Evolutionary conservation across 1,140 invertebrate genomes (phyloP).

Genomic region (Phthorimaea operculella): DNA sequence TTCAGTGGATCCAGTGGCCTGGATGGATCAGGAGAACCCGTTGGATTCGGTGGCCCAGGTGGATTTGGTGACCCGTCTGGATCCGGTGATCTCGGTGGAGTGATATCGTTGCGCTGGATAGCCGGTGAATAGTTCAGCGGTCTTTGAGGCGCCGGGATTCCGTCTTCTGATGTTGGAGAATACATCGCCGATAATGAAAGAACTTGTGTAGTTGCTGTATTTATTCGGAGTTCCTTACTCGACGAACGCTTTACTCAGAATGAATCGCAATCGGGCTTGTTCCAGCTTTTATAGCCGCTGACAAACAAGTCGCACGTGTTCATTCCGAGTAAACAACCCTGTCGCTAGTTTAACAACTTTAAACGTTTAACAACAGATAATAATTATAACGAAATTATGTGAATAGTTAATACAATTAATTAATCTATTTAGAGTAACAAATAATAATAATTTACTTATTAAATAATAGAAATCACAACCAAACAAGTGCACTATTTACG

Average conservation of each 20-base stretch:
- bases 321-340: not conserved
- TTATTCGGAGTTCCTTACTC: not conserved
- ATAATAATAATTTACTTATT: not conserved
- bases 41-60: too few species aligned
- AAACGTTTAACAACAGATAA: not conserved
- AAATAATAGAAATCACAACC: not conserved
- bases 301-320: slow-evolving; percentile 1
- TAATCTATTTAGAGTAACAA: not conserved
- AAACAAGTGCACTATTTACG: too few species aligned
- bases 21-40: too few species aligned
- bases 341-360: not conserved
- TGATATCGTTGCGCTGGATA: too few species aligned
- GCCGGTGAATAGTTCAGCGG: too few species aligned
- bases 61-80: too few species aligned
- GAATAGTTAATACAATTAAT: not conserved
- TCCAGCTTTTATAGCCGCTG: not conserved
- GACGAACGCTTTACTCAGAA: not conserved
- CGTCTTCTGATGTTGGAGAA: not conserved
- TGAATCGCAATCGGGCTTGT: not conserved
- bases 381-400: not conserved
- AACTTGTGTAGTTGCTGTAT: not conserved
- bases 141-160: too few species aligned
- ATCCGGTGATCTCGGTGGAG: too few species aligned
- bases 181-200: not conserved
- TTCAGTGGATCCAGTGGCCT: too few species aligned